A percentile compares a stretch with the other conserved stretches of the same genome.
phyloP scores from a whole-genome alignment of 2,113 vertebrate species.

The Hiodon alosoides region DNA sequence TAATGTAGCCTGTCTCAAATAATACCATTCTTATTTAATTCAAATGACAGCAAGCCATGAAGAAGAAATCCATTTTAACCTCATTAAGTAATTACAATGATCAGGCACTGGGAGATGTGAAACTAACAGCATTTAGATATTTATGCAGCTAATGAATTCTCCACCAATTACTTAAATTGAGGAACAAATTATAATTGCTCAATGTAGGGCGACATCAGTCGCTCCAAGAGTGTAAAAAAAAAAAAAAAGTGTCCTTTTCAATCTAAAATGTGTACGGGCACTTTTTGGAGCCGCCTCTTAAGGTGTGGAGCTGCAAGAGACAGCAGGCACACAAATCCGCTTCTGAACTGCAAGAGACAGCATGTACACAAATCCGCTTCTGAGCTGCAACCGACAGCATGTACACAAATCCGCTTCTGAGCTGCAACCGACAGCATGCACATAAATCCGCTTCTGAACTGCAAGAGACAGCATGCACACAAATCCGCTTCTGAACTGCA shows the following conservation, averaged over 20 bases:
- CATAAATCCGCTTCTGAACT: too few species aligned
- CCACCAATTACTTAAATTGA: conserved; percentile 29
- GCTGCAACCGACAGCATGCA: too few species aligned
- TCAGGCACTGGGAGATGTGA: conserved; percentile 22
- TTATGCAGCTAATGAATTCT: conserved; percentile 32
- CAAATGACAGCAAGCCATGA: conserved; percentile 20
- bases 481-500: too few species aligned
- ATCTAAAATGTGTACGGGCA: neutral
- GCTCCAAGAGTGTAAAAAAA: neutral
- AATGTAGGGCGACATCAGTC: conserved; percentile 18
- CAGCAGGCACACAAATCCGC: too few species aligned
- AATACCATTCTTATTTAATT: conserved; percentile 20
- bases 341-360: too few species aligned
- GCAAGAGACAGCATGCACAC: too few species aligned
- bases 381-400: too few species aligned
- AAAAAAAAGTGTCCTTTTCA: neutral
- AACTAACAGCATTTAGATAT: conserved; percentile 31
- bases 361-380: too few species aligned
- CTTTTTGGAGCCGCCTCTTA: neutral
- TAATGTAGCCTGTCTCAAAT: neutral
- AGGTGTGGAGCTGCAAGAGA: neutral
- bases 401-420: too few species aligned
- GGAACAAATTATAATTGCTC: conserved; percentile 31
- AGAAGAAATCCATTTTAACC: conserved; percentile 28
- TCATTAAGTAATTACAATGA: conserved; percentile 38